phyloP scores from a whole-genome alignment of 2,888 invertebrate genomes.

The Meiosimyza decipiens region DNA sequence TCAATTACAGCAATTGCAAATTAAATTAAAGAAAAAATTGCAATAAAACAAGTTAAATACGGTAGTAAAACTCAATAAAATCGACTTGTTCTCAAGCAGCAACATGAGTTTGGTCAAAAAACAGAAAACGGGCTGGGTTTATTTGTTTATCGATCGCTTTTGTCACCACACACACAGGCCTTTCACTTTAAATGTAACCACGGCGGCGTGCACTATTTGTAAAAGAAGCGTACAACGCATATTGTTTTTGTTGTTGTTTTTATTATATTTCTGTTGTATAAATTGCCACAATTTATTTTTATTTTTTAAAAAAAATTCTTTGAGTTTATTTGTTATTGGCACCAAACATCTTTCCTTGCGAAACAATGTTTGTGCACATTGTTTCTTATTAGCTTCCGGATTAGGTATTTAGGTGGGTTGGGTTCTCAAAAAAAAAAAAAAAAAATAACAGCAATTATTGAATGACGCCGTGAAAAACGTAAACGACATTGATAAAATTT shows the following conservation, averaged over 20 bases:
- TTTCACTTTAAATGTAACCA: conserved; percentile 16
- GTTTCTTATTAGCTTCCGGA: background rate
- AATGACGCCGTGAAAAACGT: too few species aligned
- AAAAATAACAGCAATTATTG: too few species aligned
- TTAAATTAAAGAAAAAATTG: background rate
- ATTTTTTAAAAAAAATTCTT: conserved; percentile 4
- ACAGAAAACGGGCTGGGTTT: background rate
- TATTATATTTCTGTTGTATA: background rate
- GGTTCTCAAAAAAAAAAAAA: too few species aligned
- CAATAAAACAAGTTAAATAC: too few species aligned
- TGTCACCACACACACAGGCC: conserved; percentile 6
- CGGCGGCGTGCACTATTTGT: too few species aligned
- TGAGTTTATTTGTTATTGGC: background rate
- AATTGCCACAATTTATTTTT: conserved; percentile 12
- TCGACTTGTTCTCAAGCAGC: too few species aligned
- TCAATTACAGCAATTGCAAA: conserved; percentile 7
- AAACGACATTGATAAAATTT: too few species aligned
- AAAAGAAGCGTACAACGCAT: conserved; percentile 4
- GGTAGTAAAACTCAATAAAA: too few species aligned
- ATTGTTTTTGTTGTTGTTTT: background rate
- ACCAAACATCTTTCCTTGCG: background rate
- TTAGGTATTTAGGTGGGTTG: too few species aligned
- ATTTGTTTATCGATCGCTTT: background rate
- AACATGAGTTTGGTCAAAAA: too few species aligned
- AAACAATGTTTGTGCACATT: background rate